These are phyloP conservation scores for Margarornis squamiger DNA, from an alignment of 2,797 vertebrate species.

Conservation along the genomic window DNA sequence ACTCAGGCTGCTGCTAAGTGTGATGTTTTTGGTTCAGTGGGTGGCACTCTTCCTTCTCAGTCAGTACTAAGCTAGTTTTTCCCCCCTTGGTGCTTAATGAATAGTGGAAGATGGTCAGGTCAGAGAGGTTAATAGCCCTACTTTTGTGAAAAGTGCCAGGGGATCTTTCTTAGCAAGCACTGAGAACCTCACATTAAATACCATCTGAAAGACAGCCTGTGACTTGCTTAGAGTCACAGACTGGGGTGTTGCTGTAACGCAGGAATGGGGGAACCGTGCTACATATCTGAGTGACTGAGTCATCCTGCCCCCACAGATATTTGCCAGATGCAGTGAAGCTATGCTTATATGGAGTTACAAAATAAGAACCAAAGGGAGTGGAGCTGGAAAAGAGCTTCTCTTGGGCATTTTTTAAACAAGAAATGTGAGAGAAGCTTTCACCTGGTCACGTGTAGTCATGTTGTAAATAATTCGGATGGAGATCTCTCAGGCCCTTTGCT, in stretches of 20 bases:
- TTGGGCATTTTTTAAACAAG: background rate
- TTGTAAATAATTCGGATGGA: background rate
- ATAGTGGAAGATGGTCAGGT: background rate
- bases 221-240: background rate
- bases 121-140: conserved; percentile 52
- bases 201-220: background rate
- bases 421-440: background rate
- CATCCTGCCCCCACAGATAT: background rate
- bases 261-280: background rate
- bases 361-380: background rate
- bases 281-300: background rate
- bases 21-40: background rate
- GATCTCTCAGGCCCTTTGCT: background rate
- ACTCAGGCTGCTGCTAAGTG: background rate
- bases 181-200: background rate
- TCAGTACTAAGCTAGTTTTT: background rate
- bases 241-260: background rate
- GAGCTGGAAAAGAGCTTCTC: background rate
- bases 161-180: background rate
- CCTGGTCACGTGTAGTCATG: background rate
- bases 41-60: conserved; percentile 21
- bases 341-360: background rate
- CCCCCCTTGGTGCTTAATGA: background rate
- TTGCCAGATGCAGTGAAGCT: background rate
- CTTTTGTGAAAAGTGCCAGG: conserved; percentile 21